These are phyloP conservation scores for Lepilemur septentrionalis DNA, from an alignment of 2,797 vertebrate genomes.

Conservation along the genomic window DNA sequence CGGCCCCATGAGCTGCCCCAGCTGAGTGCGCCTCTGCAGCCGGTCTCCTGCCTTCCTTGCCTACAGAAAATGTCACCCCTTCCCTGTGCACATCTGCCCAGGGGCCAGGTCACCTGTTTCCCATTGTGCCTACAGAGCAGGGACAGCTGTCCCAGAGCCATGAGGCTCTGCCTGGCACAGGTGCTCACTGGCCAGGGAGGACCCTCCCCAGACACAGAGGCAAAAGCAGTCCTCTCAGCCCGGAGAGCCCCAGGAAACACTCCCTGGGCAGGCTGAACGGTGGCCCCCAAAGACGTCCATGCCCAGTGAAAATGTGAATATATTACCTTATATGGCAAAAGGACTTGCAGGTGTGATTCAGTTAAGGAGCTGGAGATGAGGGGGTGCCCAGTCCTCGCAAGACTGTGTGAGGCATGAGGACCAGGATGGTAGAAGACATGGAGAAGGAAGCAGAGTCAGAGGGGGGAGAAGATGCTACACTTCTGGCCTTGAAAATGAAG, in stretches of 20 bases:
- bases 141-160: background rate
- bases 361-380: background rate
- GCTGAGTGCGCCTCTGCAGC: background rate
- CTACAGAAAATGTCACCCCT: background rate
- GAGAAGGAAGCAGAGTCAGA: background rate
- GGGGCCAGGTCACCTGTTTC: background rate
- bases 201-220: background rate
- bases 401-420: background rate
- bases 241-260: background rate
- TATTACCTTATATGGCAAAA: background rate
- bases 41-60: background rate
- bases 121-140: background rate
- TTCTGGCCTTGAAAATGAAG: background rate
- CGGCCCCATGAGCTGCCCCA: background rate
- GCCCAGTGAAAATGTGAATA: background rate
- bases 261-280: background rate
- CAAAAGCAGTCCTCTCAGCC: background rate
- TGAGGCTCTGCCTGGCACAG: background rate
- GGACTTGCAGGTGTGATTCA: background rate
- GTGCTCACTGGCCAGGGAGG: background rate
- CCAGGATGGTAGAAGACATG: background rate
- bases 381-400: background rate
- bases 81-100: background rate
- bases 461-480: background rate
- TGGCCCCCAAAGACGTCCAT: background rate